Evolutionary conservation across 2,888 invertebrate species (phyloP).

Genomic region (Andrena flavipes): DNA sequence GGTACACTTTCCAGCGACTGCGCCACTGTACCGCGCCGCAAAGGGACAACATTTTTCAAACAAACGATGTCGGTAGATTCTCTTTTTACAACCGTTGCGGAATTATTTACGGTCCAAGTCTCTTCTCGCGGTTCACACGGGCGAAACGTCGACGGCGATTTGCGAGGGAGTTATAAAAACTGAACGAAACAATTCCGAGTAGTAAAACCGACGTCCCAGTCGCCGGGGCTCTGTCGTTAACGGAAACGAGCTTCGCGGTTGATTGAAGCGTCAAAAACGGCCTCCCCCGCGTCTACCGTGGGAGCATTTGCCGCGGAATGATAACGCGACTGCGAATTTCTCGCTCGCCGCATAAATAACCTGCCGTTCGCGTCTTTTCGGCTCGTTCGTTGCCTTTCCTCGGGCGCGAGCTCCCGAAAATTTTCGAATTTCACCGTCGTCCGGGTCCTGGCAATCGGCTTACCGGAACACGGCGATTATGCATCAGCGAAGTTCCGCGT

Average conservation of each 20-base stretch:
- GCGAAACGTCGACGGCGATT: slow-evolving; percentile 15
- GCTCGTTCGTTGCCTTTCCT: background rate
- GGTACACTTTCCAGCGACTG: slow-evolving; percentile 5
- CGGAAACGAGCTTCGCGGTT: slow-evolving; percentile 29
- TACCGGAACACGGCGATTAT: slow-evolving; percentile 63
- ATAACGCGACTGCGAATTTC: too few relatives aligned
- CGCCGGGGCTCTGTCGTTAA: background rate
- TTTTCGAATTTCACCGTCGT: slow-evolving; percentile 28
- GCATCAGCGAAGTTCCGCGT: slow-evolving; percentile 58
- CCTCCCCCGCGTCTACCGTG: background rate
- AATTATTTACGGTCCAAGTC: slow-evolving; percentile 13
- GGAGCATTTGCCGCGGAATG: too few relatives aligned
- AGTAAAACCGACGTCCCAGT: background rate
- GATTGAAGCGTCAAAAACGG: slow-evolving; percentile 10
- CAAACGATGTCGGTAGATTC: slow-evolving; percentile 3
- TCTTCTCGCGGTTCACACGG: background rate
- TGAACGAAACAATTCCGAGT: background rate
- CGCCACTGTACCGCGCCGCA: background rate
- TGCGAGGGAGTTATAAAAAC: slow-evolving; percentile 17
- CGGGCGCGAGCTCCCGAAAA: background rate
- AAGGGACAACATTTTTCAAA: background rate
- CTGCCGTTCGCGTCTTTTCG: background rate
- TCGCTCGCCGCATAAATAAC: background rate
- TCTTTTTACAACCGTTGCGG: slow-evolving; percentile 3
- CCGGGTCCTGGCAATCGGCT: slow-evolving; percentile 41